Evolutionary conservation across 2,797 vertebrate genomes (phyloP).

Genomic region (Propithecus deckenii): DNA sequence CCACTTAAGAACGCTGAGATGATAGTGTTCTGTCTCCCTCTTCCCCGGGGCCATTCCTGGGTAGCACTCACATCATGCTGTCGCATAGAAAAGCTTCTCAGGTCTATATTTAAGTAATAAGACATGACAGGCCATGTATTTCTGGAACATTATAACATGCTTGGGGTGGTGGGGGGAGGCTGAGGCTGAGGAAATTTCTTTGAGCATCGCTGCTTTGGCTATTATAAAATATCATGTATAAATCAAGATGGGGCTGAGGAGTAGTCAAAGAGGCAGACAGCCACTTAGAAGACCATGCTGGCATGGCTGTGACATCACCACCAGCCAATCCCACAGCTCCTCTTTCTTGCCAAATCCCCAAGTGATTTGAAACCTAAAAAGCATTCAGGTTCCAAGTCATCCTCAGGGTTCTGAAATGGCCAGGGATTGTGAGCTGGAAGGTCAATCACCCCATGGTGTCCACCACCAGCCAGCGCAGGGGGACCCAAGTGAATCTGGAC

Average conservation of each 20-base stretch:
- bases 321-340: background rate
- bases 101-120: slow-evolving; percentile 78
- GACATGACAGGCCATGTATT: slow-evolving; percentile 76
- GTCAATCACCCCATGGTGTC: background rate
- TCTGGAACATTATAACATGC: slow-evolving; percentile 77
- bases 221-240: slow-evolving; percentile 31
- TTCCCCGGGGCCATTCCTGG: background rate
- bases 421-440: background rate
- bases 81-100: slow-evolving; percentile 51
- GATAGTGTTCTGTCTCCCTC: background rate
- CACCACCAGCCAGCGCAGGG: background rate
- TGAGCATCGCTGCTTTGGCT: background rate
- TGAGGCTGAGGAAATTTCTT: slow-evolving; percentile 37
- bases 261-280: background rate
- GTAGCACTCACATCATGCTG: slow-evolving; percentile 32
- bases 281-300: background rate
- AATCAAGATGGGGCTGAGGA: background rate
- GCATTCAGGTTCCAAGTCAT: background rate
- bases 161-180: slow-evolving; percentile 19
- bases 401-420: background rate
- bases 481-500: background rate
- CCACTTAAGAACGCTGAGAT: background rate
- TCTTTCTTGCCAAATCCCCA: background rate
- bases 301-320: slow-evolving; percentile 12
- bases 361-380: background rate